These are phyloP conservation scores for Portunus trituberculatus DNA, from an alignment of 1,140 invertebrate genomes.

Conservation along the genomic window DNA sequence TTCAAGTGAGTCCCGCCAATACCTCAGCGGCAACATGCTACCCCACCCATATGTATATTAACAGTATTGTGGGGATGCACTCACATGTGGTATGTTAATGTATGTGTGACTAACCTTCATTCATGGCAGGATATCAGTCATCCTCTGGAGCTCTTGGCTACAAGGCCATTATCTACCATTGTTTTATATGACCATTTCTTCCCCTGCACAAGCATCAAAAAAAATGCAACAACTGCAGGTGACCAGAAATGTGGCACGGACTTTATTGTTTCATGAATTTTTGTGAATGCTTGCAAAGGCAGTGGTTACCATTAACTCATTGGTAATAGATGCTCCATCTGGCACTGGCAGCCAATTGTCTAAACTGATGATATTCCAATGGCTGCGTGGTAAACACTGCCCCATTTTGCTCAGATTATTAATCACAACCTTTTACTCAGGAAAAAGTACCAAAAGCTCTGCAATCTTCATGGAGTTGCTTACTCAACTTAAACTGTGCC, in stretches of 20 bases:
- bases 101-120: slow-evolving; percentile 76
- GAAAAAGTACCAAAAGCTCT: slow-evolving; percentile 67
- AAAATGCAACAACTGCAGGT: slow-evolving; percentile 73
- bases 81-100: slow-evolving; percentile 64
- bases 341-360: slow-evolving; percentile 64
- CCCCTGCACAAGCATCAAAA: slow-evolving; percentile 73
- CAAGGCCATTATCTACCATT: slow-evolving; percentile 44
- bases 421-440: slow-evolving; percentile 72
- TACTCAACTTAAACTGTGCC: slow-evolving; percentile 55
- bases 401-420: slow-evolving; percentile 57
- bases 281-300: slow-evolving; percentile 62
- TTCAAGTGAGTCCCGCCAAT: slow-evolving; percentile 77
- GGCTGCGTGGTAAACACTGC: slow-evolving; percentile 73
- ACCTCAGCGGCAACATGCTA: slow-evolving; percentile 55
- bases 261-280: slow-evolving; percentile 53
- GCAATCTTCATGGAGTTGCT: slow-evolving; percentile 62
- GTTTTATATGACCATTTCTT: slow-evolving; percentile 66
- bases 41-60: slow-evolving; percentile 69
- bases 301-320: slow-evolving; percentile 69
- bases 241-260: slow-evolving; percentile 73
- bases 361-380: slow-evolving; percentile 66
- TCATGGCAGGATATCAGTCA: slow-evolving; percentile 74
- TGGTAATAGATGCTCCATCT: slow-evolving; percentile 66
- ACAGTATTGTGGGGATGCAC: slow-evolving; percentile 67
- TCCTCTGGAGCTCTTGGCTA: slow-evolving; percentile 66